Base-by-base conservation (phyloP, 1,140 invertebrate genomes). In the Neodiprion lecontei region DNA sequence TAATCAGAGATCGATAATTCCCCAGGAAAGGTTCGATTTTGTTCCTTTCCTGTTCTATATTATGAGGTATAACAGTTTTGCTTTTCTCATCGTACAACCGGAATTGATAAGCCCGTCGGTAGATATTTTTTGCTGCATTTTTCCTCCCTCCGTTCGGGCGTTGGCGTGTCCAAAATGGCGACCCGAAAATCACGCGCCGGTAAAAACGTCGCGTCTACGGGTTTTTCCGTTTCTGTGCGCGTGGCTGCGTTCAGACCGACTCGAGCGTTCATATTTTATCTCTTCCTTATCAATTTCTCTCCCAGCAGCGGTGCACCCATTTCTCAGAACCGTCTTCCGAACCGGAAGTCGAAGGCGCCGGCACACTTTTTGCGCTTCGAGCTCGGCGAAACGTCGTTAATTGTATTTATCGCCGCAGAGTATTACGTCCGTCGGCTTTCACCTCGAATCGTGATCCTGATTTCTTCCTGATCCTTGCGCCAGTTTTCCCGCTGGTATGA, bases 281-380 rank as follows among this genome's bases (percentile, higher is more conserved):
- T 79, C 66, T 69, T 74, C 69, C 79, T 85, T 86, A 85, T 85
- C 84, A 83, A 83, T 86, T 84, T 83, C 78, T n/a, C 50, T 53
- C 10, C 50, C 50, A 14, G n/a, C 10, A 10, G n/a, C 10, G 11
- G 67, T 9, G 9, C 68, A 69, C 69, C 79, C 79, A 82, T 83
- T 84, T 86, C 76, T 84, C 81, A 83, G 74, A 21, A 21, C 66
- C 73, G 74, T 61, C 53, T 61, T n/a, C 53, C 50, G 50, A 53
- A 53, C 10, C 50, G 10, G 50, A 14, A 53, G 50, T n/a, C 1
- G 50, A 53, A 14, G 10, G 10, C 50, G n/a, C 50, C 50, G 10
- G 50, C 50, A 10, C 50, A 10, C n/a, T 53, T 53, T 53, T 53
- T 53, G 50, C 50, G n/a, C 50, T 21, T 21, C 17, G 17, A 21